Percentiles rank a stretch among this genome's conserved stretches.
phyloP scores from a whole-genome alignment of 35 echinoderm and acorn worm genomes.

The Apostichopus californicus region DNA sequence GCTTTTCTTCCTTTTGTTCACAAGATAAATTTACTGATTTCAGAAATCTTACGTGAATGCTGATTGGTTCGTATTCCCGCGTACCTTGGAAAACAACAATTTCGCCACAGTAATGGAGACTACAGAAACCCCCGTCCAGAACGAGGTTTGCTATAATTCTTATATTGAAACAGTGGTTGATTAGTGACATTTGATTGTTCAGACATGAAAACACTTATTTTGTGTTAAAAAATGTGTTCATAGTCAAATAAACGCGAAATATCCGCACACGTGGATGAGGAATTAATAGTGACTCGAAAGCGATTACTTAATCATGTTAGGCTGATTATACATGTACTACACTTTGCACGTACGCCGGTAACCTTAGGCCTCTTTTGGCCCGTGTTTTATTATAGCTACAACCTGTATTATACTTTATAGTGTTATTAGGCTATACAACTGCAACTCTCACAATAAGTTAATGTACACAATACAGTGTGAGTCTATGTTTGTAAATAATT shows the following conservation, averaged over 20 bases:
- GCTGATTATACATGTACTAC: background rate
- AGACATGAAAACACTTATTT: background rate
- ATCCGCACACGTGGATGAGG: constrained; percentile 24
- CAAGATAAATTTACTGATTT: no score
- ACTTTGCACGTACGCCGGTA: background rate
- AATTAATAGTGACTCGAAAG: background rate
- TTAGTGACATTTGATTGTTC: background rate
- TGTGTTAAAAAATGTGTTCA: background rate
- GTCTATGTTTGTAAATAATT: no score
- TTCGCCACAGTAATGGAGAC: constrained; percentile 41
- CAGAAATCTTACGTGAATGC: constrained; percentile 8
- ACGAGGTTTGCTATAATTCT: constrained; percentile 20
- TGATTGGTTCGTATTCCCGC: constrained; percentile 51
- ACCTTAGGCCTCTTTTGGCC: background rate
- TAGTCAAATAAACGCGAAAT: background rate
- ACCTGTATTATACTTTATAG: no score
- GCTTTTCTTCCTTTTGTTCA: constrained; percentile 1
- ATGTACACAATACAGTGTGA: no score
- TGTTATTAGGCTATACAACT: no score
- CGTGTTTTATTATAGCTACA: no score
- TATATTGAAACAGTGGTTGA: background rate
- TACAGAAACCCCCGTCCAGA: constrained; percentile 37
- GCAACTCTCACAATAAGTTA: no score
- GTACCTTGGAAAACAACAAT: constrained; percentile 54
- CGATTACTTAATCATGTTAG: background rate